Conservation (phyloP, 2,888 invertebrate genomes). For the Prostheceraeus crozeri region DNA sequence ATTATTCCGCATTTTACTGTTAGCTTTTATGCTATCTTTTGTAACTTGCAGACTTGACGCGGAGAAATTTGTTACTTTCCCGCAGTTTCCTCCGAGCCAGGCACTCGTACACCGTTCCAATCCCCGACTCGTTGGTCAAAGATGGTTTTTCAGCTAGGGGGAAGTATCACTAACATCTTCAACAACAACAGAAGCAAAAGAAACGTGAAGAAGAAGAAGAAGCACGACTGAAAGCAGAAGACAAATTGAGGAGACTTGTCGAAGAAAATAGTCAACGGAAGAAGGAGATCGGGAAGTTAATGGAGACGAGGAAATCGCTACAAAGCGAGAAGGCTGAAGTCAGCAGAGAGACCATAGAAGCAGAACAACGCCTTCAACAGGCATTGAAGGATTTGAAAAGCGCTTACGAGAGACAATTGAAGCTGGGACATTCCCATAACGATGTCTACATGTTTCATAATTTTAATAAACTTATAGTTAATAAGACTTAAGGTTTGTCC, state of each 20-base stretch:
- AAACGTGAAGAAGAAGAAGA: not conserved
- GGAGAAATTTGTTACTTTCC: not conserved
- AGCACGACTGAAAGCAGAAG: not conserved
- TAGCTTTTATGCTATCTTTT: too few relatives aligned
- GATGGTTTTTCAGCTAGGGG: not conserved
- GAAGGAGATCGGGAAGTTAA: not conserved
- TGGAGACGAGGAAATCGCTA: not conserved
- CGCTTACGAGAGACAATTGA: too few relatives aligned
- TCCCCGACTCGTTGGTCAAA: not conserved
- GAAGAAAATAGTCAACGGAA: not conserved
- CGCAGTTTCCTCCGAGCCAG: constrained; percentile 12
- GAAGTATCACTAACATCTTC: not conserved
- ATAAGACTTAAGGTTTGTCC: too few relatives aligned
- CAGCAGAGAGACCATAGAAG: not conserved
- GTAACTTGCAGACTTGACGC: constrained; percentile 7
- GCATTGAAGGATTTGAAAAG: not conserved
- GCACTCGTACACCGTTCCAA: not conserved
- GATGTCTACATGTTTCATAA: too few relatives aligned
- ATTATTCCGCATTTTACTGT: too few relatives aligned
- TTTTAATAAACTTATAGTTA: too few relatives aligned
- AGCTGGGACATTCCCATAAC: too few relatives aligned
- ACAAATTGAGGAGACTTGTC: not conserved
- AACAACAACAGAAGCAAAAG: not conserved
- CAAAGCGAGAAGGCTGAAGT: constrained; percentile 5
- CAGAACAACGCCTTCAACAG: not conserved